phyloP scores from a whole-genome alignment of 2,888 invertebrate genomes.

The Silvanus unidentatus region DNA sequence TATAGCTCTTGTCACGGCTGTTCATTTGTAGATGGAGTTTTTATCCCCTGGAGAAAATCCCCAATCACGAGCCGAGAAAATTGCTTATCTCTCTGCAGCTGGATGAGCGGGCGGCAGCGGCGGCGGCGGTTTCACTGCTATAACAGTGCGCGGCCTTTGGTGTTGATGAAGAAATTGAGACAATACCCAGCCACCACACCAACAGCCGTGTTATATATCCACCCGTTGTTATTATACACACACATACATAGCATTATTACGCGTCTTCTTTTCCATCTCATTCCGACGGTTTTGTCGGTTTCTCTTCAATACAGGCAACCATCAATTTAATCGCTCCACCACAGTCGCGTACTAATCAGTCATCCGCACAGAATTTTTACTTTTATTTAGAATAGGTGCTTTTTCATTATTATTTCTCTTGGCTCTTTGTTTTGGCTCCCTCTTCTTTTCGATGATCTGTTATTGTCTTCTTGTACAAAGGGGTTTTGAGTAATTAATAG shows the following conservation, averaged over 20 bases:
- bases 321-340: constrained; percentile 29
- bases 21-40: constrained; percentile 68
- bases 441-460: too few species aligned
- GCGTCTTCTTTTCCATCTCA: constrained; percentile 13
- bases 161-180: constrained; percentile 7
- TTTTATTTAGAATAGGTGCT: too few species aligned
- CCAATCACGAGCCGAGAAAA: constrained; percentile 66
- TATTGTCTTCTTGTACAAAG: too few species aligned
- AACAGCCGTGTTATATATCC: too few species aligned
- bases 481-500: too few species aligned
- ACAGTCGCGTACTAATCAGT: constrained; percentile 23
- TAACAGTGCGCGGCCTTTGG: constrained; percentile 17
- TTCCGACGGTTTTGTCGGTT: constrained; percentile 40
- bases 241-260: too few species aligned
- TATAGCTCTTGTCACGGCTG: constrained; percentile 66
- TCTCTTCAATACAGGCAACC: constrained; percentile 28
- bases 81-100: constrained; percentile 55
- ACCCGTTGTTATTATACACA: too few species aligned
- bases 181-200: neutral
- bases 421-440: too few species aligned
- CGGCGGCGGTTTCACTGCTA: constrained; percentile 22
- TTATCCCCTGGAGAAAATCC: constrained; percentile 59
- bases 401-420: too few species aligned
- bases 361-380: neutral
- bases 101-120: constrained; percentile 18